Conservation (phyloP, 2,888 invertebrate genomes). For the Portevinia maculata region DNA sequence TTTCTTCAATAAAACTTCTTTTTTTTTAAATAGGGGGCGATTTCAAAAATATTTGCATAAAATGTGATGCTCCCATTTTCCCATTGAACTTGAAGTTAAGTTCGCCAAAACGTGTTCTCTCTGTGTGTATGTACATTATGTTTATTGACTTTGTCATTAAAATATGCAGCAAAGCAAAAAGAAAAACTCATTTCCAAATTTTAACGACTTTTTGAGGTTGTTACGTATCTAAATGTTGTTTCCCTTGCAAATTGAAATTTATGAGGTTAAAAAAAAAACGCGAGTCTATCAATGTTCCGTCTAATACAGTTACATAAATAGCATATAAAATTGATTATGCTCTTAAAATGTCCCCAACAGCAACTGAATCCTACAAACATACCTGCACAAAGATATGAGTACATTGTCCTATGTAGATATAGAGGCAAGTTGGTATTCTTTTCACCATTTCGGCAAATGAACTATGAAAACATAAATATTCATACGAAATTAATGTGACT, state of each 20-base stretch:
- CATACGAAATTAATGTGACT: slow-evolving; percentile 64
- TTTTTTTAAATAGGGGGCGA: no score
- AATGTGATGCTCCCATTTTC: no score
- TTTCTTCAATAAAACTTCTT: no score
- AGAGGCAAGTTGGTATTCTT: slow-evolving; percentile 14
- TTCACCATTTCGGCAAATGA: slow-evolving; percentile 12
- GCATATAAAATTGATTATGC: slow-evolving; percentile 66
- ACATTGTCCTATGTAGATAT: slow-evolving; percentile 7
- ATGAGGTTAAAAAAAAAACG: slow-evolving; percentile 13
- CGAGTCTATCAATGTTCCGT: slow-evolving; percentile 42
- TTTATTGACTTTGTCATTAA: no score
- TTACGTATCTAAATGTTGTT: slow-evolving; percentile 52
- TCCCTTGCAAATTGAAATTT: slow-evolving; percentile 35
- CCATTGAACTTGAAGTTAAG: no score
- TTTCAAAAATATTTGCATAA: no score
- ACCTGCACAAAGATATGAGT: no score
- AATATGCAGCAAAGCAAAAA: no score
- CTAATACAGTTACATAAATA: slow-evolving; percentile 55
- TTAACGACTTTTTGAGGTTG: slow-evolving; percentile 34
- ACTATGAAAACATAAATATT: slow-evolving; percentile 44
- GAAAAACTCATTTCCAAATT: slow-evolving; percentile 43
- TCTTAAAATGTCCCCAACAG: slow-evolving; percentile 30
- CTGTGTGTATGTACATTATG: no score
- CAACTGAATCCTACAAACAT: neutral
- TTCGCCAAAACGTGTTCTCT: no score